A percentile compares a stretch with the other conserved stretches of the same genome.
Conservation (phyloP, 2,113 vertebrate species). For the Dascyllus trimaculatus region DNA sequence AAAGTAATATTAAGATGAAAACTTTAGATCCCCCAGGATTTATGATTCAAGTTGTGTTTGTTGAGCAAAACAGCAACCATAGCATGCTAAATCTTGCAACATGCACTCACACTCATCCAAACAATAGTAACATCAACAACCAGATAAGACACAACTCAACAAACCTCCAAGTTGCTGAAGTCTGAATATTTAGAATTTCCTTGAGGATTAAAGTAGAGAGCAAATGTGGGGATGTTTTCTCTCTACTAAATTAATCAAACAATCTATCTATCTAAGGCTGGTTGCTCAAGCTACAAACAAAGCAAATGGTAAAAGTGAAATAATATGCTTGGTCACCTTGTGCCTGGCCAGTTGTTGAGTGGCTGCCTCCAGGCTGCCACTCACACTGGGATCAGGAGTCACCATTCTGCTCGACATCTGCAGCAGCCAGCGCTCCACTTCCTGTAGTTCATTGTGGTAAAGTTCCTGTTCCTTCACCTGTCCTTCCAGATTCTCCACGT, state of each 20-base stretch:
- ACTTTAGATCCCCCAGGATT: too few species aligned
- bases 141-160: not conserved
- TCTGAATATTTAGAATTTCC: not conserved
- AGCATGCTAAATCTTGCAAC: too few species aligned
- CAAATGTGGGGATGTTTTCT: too few species aligned
- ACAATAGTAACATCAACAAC: not conserved
- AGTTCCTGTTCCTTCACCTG: constrained; percentile 94
- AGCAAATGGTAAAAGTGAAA: constrained; percentile 17
- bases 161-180: not conserved
- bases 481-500: constrained; percentile 85
- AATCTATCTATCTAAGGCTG: not conserved
- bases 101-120: not conserved
- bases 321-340: constrained; percentile 86
- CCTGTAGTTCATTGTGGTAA: constrained; percentile 93
- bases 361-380: constrained; percentile 89
- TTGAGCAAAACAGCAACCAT: too few species aligned
- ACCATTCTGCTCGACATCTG: constrained; percentile 96
- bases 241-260: too few species aligned
- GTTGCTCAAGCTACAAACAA: not conserved
- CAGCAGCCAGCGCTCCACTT: constrained; percentile 95
- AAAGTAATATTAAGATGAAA: too few species aligned
- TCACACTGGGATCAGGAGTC: constrained; percentile 90
- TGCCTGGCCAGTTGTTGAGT: constrained; percentile 95
- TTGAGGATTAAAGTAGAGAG: too few species aligned
- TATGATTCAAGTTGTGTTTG: too few species aligned